These are phyloP conservation scores for Trissonchulus latispiculum DNA, from an alignment of 2,888 invertebrate genomes.

Conservation along the genomic window DNA sequence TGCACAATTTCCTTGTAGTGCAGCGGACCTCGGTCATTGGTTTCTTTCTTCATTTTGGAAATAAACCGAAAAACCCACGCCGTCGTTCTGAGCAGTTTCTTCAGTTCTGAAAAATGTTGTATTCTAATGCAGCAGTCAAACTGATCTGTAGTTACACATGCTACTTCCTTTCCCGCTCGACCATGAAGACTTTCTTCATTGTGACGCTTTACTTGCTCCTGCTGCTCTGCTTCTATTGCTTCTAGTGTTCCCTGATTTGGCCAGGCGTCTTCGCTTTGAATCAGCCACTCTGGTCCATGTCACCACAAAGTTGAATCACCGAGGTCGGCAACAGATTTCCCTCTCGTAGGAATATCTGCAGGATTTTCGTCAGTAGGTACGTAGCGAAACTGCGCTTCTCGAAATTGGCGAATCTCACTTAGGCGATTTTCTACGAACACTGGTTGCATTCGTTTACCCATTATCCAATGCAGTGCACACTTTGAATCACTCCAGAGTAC, in stretches of 20 bases:
- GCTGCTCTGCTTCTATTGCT: too few species aligned
- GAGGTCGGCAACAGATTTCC: conserved; percentile 25
- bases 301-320: conserved; percentile 25
- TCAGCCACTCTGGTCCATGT: conserved; percentile 30
- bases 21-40: too few species aligned
- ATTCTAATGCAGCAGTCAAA: too few species aligned
- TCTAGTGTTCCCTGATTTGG: too few species aligned
- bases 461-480: conserved; percentile 29
- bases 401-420: conserved; percentile 26
- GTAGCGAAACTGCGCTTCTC: conserved; percentile 27
- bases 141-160: too few species aligned
- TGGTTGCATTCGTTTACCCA: neutral
- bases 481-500: conserved; percentile 28
- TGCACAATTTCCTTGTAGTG: too few species aligned
- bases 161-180: too few species aligned
- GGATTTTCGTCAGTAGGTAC: conserved; percentile 30
- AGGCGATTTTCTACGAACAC: conserved; percentile 31
- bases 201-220: too few species aligned
- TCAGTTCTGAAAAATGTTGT: neutral
- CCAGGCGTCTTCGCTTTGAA: too few species aligned
- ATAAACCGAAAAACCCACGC: conserved; percentile 12
- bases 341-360: conserved; percentile 31
- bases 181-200: too few species aligned
- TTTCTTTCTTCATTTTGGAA: too few species aligned
- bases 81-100: neutral